phyloP scores from a whole-genome alignment of 2,888 invertebrate genomes.

The Mellilla xanthometata region DNA sequence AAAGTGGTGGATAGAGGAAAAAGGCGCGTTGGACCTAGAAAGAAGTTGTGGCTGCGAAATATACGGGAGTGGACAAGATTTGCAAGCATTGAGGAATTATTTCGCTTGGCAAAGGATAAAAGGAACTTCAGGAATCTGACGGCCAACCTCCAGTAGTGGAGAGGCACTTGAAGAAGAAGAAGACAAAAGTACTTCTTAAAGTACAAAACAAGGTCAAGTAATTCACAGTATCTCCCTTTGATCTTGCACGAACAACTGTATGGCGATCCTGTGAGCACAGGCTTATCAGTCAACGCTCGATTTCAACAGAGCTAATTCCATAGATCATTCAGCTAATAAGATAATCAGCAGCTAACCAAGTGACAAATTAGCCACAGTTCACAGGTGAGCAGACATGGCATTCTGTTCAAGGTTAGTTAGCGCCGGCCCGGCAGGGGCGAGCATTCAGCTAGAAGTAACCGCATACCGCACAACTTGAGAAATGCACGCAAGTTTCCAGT shows the following conservation, averaged over 20 bases:
- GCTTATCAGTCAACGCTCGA: background rate
- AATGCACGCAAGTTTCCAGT: slow-evolving; percentile 10
- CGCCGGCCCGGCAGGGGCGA: background rate
- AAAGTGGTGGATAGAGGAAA: no score
- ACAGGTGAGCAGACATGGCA: slow-evolving; percentile 42
- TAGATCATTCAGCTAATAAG: slow-evolving; percentile 5
- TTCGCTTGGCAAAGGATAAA: no score
- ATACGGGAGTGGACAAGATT: no score
- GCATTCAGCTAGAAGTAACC: slow-evolving; percentile 14
- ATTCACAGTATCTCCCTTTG: no score
- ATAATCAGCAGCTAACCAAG: slow-evolving; percentile 32
- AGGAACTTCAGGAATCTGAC: no score
- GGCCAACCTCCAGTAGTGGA: no score
- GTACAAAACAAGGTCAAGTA: no score
- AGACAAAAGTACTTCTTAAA: background rate
- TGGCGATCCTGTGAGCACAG: no score
- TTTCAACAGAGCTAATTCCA: background rate
- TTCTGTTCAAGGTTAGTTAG: slow-evolving; percentile 5
- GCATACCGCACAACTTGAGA: slow-evolving; percentile 8
- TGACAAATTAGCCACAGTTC: slow-evolving; percentile 51
- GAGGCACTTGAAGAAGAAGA: background rate
- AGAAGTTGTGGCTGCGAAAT: no score
- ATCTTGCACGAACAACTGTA: no score
- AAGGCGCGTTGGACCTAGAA: no score
- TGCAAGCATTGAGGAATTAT: no score